A percentile compares a stretch with the other conserved stretches of the same genome.
These are phyloP conservation scores for Microtus ochrogaster DNA, from an alignment of 2,113 vertebrate species.

Conservation along the genomic window DNA sequence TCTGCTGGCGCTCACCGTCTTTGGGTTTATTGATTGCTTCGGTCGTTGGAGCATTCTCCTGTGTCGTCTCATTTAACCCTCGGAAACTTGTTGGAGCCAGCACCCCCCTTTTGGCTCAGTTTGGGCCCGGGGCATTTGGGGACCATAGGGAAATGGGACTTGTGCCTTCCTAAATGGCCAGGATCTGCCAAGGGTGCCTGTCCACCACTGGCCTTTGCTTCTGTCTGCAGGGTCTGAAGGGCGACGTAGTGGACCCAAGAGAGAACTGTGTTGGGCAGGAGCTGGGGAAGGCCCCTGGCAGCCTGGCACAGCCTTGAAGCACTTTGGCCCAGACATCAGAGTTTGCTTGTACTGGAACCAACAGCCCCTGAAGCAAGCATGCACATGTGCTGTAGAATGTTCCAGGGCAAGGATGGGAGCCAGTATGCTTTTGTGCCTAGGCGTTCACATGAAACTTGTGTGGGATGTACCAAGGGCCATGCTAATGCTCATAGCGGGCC, in stretches of 20 bases:
- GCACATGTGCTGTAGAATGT: fast-evolving
- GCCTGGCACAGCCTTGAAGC: background rate
- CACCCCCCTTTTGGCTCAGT: background rate
- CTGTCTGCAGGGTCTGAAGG: background rate
- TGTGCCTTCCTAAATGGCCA: background rate
- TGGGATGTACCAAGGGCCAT: background rate
- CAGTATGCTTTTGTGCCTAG: fast-evolving
- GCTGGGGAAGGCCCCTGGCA: background rate
- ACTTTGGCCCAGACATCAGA: background rate
- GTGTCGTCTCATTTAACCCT: background rate
- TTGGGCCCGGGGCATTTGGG: background rate
- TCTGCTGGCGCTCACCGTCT: background rate
- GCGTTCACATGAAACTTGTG: fast-evolving
- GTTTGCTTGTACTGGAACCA: background rate
- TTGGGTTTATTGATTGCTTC: background rate
- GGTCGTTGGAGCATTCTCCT: background rate
- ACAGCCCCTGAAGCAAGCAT: background rate
- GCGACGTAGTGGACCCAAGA: background rate
- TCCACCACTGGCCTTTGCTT: background rate
- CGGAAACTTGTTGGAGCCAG: background rate
- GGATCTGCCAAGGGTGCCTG: fast-evolving
- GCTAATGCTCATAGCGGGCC: background rate
- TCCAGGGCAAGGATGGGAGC: background rate
- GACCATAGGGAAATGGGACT: background rate
- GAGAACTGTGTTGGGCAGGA: background rate